A percentile compares a stretch with the other conserved stretches of the same genome.
phyloP scores from a whole-genome alignment of 2,888 invertebrate species.

The Pseudanteris insignis region DNA sequence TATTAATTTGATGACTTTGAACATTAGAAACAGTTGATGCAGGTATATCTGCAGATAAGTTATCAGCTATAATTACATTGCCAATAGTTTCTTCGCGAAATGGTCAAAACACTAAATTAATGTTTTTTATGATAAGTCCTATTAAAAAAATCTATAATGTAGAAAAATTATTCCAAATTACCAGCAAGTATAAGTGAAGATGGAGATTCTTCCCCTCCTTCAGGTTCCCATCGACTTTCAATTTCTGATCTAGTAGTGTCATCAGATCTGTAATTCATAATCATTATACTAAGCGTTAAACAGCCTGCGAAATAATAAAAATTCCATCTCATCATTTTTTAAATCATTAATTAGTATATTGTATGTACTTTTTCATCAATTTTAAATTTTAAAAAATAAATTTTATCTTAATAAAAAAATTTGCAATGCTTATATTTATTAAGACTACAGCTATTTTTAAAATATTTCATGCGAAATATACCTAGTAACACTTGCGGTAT shows the following conservation, averaged over 20 bases:
- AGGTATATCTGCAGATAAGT: conserved; percentile 49
- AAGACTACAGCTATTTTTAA: too few species aligned
- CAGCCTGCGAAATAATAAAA: too few species aligned
- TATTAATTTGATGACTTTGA: conserved; percentile 62
- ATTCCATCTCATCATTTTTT: too few species aligned
- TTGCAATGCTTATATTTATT: too few species aligned
- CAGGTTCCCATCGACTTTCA: conserved; percentile 67
- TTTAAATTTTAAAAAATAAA: too few species aligned
- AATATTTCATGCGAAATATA: conserved; percentile 45
- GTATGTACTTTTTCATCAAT: too few species aligned
- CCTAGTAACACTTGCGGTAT: conserved; percentile 73
- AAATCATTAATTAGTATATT: too few species aligned
- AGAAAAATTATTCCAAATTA: too few species aligned
- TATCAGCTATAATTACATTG: conserved; percentile 50
- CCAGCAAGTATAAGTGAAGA: conserved; percentile 55
- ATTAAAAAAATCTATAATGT: too few species aligned
- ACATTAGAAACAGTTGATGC: conserved; percentile 61
- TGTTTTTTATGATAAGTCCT: too few species aligned
- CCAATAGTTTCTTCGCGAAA: conserved; percentile 60
- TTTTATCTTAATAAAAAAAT: too few species aligned
- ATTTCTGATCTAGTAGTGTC: conserved; percentile 75
- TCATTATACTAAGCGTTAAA: too few species aligned
- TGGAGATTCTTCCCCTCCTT: conserved; percentile 66
- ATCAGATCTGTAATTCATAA: conserved; percentile 71
- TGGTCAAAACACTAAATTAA: conserved; percentile 58